Evolutionary conservation across 2,888 invertebrate species (phyloP).

Genomic region (Euplexia lucipara): DNA sequence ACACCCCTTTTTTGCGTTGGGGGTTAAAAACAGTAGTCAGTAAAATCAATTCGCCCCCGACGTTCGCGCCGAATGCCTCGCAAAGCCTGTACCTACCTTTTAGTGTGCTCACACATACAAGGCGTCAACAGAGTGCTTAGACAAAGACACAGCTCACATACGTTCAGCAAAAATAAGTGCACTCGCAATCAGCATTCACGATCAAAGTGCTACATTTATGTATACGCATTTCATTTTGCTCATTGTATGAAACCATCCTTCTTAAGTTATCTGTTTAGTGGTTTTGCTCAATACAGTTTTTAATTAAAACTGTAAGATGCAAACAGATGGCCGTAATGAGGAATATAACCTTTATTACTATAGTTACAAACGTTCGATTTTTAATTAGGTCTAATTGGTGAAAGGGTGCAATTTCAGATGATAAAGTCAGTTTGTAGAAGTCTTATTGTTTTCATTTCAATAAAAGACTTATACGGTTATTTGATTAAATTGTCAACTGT

Average conservation of each 20-base stretch:
- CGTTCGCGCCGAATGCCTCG: too few relatives aligned
- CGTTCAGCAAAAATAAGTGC: too few relatives aligned
- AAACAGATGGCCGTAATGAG: slow-evolving; percentile 49
- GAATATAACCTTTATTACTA: slow-evolving; percentile 37
- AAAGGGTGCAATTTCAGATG: slow-evolving; percentile 29
- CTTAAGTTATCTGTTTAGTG: not conserved
- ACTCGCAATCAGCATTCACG: too few relatives aligned
- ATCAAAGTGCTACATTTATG: too few relatives aligned
- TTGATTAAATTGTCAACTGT: not conserved
- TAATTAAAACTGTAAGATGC: slow-evolving; percentile 63
- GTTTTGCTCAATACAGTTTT: slow-evolving; percentile 50
- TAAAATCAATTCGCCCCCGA: too few relatives aligned
- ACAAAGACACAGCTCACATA: too few relatives aligned
- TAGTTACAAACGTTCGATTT: slow-evolving; percentile 46
- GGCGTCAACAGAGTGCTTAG: too few relatives aligned
- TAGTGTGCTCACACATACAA: too few relatives aligned
- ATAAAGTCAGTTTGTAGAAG: not conserved
- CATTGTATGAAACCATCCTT: not conserved
- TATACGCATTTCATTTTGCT: too few relatives aligned
- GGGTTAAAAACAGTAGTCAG: too few relatives aligned
- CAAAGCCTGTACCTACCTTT: too few relatives aligned
- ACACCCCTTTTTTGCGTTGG: too few relatives aligned
- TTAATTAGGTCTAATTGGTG: slow-evolving; percentile 56
- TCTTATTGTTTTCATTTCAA: not conserved
- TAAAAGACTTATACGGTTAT: not conserved